Evolutionary conservation across 2,888 invertebrate species (phyloP), one percentile per base, ranked within the genome.

Genomic region (Therioaphis trifolii): DNA sequence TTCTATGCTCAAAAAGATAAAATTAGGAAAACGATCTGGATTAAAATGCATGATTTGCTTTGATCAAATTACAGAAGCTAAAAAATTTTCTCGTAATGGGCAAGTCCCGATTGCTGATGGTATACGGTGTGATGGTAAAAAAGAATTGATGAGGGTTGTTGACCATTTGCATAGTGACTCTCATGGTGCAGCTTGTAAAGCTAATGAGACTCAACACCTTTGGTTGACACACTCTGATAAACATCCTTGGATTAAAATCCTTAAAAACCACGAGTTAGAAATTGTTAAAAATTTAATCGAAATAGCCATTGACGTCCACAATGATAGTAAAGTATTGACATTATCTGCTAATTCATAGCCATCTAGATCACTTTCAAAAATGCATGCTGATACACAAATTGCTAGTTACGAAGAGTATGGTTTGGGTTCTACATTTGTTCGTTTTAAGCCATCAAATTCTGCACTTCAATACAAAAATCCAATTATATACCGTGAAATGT

Each of bases 331-430:
- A n/a, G n/a, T n/a, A n/a, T n/a, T n/a, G n/a, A n/a, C n/a, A n/a
- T n/a, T n/a, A n/a, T n/a, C n/a, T n/a, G n/a, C n/a, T n/a, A n/a
- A n/a, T n/a, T n/a, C n/a, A n/a, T n/a, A n/a, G n/a, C n/a, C n/a
- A n/a, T n/a, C n/a, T n/a, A n/a, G n/a, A n/a, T n/a, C n/a, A n/a
- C n/a, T n/a, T n/a, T n/a, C 85, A 1, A 85, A 85, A 68, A 66
- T 80, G n/a, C 82, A 85, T 66, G 66, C 82, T 40, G 58, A 85
- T 29, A 27, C 35, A 15, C 76, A 85, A 75, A 85, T 85, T 68
- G 14, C 74, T 18, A 66, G 24, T 63, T 85, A 85, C 58, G 15
- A 18, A 63, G 82, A 85, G 35, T 18, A 84, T 72, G 84, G 80
- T 46, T 84, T 84, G 43, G 61, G 40, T n/a, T 84, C 74, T 40